phyloP scores from a whole-genome alignment of 2,797 vertebrate species.

The Cephalopachus bancanus region DNA sequence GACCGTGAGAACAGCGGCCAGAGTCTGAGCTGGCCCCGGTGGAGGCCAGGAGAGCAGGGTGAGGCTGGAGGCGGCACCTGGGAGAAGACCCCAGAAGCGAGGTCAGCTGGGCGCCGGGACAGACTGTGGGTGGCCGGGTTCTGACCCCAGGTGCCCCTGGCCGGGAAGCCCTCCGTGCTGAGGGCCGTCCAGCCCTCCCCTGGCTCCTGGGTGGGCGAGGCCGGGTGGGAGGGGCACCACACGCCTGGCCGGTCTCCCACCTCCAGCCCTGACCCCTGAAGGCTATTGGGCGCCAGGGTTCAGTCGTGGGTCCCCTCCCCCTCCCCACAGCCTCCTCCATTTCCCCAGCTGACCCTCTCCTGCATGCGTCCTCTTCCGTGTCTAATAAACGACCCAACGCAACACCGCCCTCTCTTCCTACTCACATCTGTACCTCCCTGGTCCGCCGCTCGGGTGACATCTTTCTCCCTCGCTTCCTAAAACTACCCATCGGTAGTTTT shows the following conservation, averaged over 20 bases:
- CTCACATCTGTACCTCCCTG: not conserved
- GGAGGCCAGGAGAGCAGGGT: not conserved
- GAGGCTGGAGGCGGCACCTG: not conserved
- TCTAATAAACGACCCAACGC: not conserved
- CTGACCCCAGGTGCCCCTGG: too few relatives aligned
- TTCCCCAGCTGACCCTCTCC: not conserved
- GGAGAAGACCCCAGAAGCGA: not conserved
- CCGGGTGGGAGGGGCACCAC: not conserved
- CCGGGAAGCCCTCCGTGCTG: not conserved
- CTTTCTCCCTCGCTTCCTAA: not conserved
- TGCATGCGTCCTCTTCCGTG: rapidly evolving
- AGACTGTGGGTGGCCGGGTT: not conserved
- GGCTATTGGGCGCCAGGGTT: rapidly evolving
- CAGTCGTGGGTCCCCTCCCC: not conserved
- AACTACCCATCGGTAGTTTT: rapidly evolving
- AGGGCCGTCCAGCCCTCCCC: too few relatives aligned
- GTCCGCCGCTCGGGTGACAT: not conserved
- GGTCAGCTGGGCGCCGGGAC: rapidly evolving
- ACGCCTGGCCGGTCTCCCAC: not conserved
- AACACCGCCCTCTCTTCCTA: too few relatives aligned
- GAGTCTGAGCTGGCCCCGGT: rapidly evolving
- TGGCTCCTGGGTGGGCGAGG: too few relatives aligned
- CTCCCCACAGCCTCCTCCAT: too few relatives aligned
- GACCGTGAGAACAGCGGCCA: not conserved
- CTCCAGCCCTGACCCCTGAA: not conserved